Percentiles rank a stretch among this genome's conserved stretches.
Conservation (phyloP, 2,888 invertebrate genomes). For the Pachydiplax longipennis region DNA sequence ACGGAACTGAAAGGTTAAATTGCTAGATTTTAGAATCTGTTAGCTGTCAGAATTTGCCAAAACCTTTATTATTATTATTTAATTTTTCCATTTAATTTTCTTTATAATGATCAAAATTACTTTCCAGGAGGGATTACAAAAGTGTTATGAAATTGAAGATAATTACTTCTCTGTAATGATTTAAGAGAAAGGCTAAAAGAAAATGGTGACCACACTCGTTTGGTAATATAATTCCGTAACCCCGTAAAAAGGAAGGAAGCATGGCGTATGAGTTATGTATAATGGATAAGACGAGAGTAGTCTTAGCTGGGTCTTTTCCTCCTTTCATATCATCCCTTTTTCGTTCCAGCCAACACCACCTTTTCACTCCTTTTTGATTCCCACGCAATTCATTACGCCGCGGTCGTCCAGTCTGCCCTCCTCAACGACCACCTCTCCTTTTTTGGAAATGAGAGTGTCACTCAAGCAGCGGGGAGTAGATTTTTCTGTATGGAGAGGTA, state of each 20-base stretch:
- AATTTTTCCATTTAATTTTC: no score
- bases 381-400: constrained; percentile 43
- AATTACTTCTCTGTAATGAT: no score
- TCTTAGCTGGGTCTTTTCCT: neutral
- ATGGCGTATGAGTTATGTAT: neutral
- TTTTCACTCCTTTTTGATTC: constrained; percentile 23
- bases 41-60: no score
- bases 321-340: neutral
- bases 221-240: no score
- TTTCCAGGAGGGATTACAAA: no score
- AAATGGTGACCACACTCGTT: no score
- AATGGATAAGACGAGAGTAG: neutral
- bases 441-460: constrained; percentile 42
- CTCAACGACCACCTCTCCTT: neutral
- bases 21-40: no score
- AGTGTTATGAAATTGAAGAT: no score
- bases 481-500: neutral
- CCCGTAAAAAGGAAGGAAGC: neutral
- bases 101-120: no score
- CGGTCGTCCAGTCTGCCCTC: neutral
- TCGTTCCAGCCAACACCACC: neutral
- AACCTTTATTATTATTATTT: no score
- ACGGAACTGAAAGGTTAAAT: no score
- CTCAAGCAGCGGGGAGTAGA: constrained; percentile 24
- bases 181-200: no score